Conservation (phyloP, 2,888 invertebrate genomes). For the Aleiodes leptofemur region DNA sequence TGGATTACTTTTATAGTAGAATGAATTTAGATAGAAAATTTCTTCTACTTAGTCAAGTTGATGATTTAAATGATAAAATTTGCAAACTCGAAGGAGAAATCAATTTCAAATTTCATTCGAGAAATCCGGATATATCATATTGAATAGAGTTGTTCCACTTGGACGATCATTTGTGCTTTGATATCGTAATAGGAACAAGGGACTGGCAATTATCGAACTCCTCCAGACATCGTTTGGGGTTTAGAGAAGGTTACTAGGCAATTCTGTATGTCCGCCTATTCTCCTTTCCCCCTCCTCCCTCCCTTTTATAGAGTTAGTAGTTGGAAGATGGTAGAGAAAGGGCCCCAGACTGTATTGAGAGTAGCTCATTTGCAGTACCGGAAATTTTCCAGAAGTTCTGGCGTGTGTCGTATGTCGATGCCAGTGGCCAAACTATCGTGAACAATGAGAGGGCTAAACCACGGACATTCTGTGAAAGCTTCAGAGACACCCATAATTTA, state of each 20-base stretch:
- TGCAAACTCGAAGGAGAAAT: not conserved
- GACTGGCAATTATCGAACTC: conserved; percentile 64
- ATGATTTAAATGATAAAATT: conserved; percentile 12
- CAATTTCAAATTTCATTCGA: conserved; percentile 16
- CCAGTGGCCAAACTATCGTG: conserved; percentile 58
- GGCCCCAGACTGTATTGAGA: conserved; percentile 51
- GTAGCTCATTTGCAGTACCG: conserved; percentile 56
- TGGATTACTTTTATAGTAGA: no score
- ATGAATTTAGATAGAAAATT: no score
- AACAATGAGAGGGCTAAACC: conserved; percentile 68
- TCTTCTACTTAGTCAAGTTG: no score
- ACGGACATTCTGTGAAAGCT: conserved; percentile 26
- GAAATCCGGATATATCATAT: conserved; percentile 1
- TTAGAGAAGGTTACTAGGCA: conserved; percentile 67
- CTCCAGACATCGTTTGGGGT: conserved; percentile 52
- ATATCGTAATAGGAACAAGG: conserved; percentile 53
- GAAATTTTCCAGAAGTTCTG: conserved; percentile 20
- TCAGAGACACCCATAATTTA: conserved; percentile 1
- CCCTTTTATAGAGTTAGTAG: conserved; percentile 52
- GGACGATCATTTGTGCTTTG: conserved; percentile 51
- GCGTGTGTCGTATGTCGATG: conserved; percentile 44
- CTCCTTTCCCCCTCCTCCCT: conserved; percentile 51
- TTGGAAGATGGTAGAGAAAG: conserved; percentile 21
- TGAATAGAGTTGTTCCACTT: conserved; percentile 36
- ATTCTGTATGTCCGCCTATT: conserved; percentile 62